Evolutionary conservation across 2,888 invertebrate species (phyloP).

Genomic region (Drosophila stalkeri): DNA sequence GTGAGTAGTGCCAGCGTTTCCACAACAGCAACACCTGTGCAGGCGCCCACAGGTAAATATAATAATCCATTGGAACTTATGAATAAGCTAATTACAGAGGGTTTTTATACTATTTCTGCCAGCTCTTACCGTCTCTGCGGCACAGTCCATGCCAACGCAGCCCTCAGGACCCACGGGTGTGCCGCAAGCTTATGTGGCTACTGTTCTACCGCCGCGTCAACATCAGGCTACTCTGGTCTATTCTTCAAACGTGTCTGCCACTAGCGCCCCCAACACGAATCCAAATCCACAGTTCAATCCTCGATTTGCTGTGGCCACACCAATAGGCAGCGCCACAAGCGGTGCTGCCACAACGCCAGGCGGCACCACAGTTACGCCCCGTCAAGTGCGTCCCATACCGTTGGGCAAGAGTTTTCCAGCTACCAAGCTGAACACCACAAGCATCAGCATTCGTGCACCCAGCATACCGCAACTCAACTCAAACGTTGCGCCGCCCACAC

Average conservation of each 20-base stretch:
- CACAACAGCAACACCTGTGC: constrained; percentile 63
- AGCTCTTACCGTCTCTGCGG: constrained; percentile 68
- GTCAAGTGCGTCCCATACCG: constrained; percentile 84
- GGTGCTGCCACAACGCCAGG: constrained; percentile 62
- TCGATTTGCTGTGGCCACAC: constrained; percentile 83
- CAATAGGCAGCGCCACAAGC: constrained; percentile 50
- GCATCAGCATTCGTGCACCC: constrained; percentile 84
- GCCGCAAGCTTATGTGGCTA: constrained; percentile 83
- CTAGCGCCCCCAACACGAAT: constrained; percentile 61
- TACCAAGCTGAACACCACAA: constrained; percentile 83
- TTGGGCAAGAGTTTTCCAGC: constrained; percentile 83
- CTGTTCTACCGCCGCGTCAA: constrained; percentile 84
- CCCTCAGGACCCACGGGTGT: constrained; percentile 49
- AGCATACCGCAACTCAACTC: constrained; percentile 81
- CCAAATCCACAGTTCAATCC: constrained; percentile 83
- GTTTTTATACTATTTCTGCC: neutral
- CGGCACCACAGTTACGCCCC: constrained; percentile 74
- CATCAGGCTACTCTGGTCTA: constrained; percentile 85
- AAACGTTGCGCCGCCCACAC: constrained; percentile 63
- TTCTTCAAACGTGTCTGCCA: constrained; percentile 81
- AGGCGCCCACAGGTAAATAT: constrained; percentile 50
- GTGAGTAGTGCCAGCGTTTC: constrained; percentile 66
- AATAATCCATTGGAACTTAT: neutral
- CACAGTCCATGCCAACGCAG: constrained; percentile 49
- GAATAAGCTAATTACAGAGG: neutral